Percentiles rank a stretch among this genome's conserved stretches.
phyloP scores from a whole-genome alignment of 1,140 invertebrate species.

The Laupala kohalensis region DNA sequence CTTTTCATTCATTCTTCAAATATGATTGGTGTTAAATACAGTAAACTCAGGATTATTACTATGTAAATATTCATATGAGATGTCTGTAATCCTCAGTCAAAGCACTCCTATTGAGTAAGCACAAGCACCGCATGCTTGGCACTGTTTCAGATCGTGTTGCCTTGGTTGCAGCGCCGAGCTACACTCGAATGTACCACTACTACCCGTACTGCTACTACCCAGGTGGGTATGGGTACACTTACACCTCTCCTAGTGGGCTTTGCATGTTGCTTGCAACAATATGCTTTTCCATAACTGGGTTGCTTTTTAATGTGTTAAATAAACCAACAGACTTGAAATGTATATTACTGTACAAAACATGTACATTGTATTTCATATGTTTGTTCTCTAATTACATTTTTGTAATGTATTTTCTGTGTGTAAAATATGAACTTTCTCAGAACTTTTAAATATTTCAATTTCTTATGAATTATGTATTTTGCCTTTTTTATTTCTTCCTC shows the following conservation, averaged over 20 bases:
- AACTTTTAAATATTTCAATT: no score
- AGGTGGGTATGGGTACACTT: slow-evolving; percentile 3
- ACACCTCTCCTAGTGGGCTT: not conserved
- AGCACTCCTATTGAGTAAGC: no score
- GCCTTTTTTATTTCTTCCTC: no score
- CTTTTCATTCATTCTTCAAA: no score
- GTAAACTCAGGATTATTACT: no score
- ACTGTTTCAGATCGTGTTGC: slow-evolving; percentile 25
- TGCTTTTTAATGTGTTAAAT: not conserved
- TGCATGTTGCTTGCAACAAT: not conserved
- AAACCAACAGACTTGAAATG: not conserved
- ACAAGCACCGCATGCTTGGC: not conserved
- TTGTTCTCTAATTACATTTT: not conserved
- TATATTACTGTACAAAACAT: not conserved
- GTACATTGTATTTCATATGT: not conserved
- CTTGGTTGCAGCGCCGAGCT: slow-evolving; percentile 31
- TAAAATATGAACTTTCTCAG: no score
- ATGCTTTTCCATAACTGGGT: not conserved
- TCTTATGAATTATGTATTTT: no score
- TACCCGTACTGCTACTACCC: slow-evolving; percentile 32
- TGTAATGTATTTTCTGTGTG: not conserved
- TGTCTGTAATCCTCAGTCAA: no score
- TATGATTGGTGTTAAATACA: no score
- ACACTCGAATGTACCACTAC: slow-evolving; percentile 37
- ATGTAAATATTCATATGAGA: no score